Evolutionary conservation across 2,888 invertebrate species (phyloP), one percentile per base, ranked within the genome.

Genomic region (Drosophila mettleri): DNA sequence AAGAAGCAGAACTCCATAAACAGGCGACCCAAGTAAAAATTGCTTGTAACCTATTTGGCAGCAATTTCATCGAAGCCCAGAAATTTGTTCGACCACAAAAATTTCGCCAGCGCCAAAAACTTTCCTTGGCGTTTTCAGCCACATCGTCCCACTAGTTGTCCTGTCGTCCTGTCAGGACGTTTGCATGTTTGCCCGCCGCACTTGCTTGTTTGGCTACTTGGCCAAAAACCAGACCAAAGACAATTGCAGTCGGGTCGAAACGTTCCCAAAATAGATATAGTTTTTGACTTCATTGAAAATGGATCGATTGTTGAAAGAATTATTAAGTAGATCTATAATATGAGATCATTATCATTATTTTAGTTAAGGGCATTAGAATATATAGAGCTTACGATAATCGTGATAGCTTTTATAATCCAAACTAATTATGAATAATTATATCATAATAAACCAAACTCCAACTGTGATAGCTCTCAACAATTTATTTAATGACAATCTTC

Each of bases 11-110:
- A 71, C 83, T 86, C 80, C 83, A 87, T 85, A 83, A 88, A 88
- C 69, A 82, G 83, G 82, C 68, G 73, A 72, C 88, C 83, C 80
- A 72, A 69, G 86, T 82, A 79, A 80, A 87, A 85, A 83, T 88
- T 73, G 84, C 84, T 84, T 84, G 85, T 85, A 85, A 88, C 88
- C 85, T 84, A 88, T 85, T 85, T 85, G 85, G 85, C 85, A 85
- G 85, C 85, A 86, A 88, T 88, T 84, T 83, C 85, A 88, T 85
- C 87, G 87, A 84, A 84, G 82, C 68, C 81, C 80, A 88, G 74
- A 86, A 86, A 84, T 88, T 79, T 88, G 83, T 78, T 86, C 80
- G 86, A 84, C 83, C 83, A 84, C 83, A 84, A 84, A 84, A 88
- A 83, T 88, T 88, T 82, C 80, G 53, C 71, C 69, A 74, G 61